Evolutionary conservation across 2,113 vertebrate genomes (phyloP).

Genomic region (Heterocephalus glaber): DNA sequence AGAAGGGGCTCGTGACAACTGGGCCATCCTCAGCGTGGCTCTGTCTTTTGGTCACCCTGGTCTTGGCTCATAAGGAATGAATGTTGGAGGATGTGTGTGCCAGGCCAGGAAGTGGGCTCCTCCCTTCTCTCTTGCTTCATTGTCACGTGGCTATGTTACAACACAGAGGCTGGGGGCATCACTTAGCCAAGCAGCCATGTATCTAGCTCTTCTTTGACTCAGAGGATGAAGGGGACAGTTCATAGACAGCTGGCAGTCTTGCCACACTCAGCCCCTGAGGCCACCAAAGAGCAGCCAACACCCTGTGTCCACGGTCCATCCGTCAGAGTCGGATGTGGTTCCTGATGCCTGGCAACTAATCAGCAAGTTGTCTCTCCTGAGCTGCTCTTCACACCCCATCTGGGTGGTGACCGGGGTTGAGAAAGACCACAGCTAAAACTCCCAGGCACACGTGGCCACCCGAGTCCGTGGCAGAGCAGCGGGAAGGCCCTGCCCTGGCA

Average conservation of each 20-base stretch:
- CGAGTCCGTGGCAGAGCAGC: neutral
- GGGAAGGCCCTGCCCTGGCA: neutral
- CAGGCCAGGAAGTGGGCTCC: neutral
- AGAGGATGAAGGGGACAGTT: neutral
- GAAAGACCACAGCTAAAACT: neutral
- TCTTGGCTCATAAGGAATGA: neutral
- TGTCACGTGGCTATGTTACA: neutral
- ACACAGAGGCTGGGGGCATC: neutral
- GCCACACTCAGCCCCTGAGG: neutral
- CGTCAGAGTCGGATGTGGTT: neutral
- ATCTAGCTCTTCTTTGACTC: neutral
- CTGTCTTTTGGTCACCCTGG: accelerated
- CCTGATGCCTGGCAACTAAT: neutral
- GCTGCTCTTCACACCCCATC: neutral
- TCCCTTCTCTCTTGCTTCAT: neutral
- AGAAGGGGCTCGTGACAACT: neutral
- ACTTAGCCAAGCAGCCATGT: neutral
- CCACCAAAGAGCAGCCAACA: neutral
- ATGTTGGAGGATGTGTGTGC: neutral
- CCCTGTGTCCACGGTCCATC: neutral
- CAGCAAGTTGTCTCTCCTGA: neutral
- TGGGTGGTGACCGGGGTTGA: no score
- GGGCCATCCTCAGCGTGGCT: neutral
- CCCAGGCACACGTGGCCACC: neutral
- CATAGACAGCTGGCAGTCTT: neutral